phyloP scores from a whole-genome alignment of 2,113 vertebrate species.

The Sceloporus undulatus region DNA sequence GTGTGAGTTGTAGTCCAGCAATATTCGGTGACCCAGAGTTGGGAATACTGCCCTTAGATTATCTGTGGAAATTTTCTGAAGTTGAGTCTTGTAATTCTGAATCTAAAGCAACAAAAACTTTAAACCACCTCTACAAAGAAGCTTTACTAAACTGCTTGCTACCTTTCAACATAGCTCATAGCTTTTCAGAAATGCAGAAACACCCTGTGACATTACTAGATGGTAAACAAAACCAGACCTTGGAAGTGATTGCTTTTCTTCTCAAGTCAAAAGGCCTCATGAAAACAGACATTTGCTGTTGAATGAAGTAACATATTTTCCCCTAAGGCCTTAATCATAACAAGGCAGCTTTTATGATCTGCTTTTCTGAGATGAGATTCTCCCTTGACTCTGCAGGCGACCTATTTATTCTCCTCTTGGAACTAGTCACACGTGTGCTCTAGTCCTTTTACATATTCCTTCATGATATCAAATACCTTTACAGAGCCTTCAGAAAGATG shows the following conservation, averaged over 20 bases:
- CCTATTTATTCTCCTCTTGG: background rate
- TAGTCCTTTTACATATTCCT: background rate
- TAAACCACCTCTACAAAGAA: background rate
- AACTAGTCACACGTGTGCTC: background rate
- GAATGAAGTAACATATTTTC: background rate
- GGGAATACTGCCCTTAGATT: background rate
- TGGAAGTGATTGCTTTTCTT: background rate
- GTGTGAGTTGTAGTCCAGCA: background rate
- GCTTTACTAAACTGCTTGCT: background rate
- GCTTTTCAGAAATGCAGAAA: background rate
- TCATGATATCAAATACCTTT: background rate
- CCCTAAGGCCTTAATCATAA: background rate
- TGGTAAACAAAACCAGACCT: background rate
- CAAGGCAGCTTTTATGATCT: background rate
- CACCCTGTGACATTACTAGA: background rate
- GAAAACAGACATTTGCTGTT: background rate
- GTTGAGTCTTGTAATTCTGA: background rate
- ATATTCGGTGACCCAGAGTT: background rate
- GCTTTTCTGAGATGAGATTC: background rate
- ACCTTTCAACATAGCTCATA: background rate
- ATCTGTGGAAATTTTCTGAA: background rate
- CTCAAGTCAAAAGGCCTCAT: conserved; percentile 10
- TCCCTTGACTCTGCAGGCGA: conserved; percentile 1
- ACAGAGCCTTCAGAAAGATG: background rate
- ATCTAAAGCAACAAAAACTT: background rate